These are phyloP conservation scores for Drosophila sechellia DNA, from an alignment of 1,140 invertebrate species.

Conservation along the genomic window DNA sequence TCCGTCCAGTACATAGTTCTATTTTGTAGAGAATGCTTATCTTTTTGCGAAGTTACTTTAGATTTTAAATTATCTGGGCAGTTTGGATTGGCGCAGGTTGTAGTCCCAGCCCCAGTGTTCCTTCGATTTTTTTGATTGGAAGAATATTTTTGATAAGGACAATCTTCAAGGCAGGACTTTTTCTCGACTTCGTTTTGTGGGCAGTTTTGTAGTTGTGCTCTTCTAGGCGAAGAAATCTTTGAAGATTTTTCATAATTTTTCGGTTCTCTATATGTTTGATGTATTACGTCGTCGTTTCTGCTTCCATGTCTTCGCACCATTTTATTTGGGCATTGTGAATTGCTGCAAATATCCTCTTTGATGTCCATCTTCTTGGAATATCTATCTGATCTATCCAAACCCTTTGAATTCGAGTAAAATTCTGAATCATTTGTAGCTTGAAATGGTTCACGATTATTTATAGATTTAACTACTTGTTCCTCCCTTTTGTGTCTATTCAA, in stretches of 20 bases:
- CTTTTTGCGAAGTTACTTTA: background rate
- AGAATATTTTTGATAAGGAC: background rate
- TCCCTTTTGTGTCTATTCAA: background rate
- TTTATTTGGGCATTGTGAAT: background rate
- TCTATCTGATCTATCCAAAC: no score
- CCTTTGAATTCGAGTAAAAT: no score
- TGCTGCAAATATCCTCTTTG: no score
- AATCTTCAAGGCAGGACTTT: background rate
- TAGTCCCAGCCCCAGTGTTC: background rate
- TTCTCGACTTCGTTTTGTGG: no score
- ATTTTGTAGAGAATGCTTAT: background rate
- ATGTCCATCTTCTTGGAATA: no score
- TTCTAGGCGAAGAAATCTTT: background rate
- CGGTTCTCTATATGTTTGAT: background rate
- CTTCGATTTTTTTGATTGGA: background rate
- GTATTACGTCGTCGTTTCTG: background rate
- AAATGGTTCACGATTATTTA: no score
- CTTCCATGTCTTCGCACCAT: background rate
- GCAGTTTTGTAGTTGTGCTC: background rate
- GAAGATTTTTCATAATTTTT: no score
- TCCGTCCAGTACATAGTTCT: background rate
- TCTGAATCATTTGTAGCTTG: no score
- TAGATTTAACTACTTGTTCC: no score
- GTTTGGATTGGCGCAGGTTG: background rate
- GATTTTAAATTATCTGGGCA: background rate